Conservation (phyloP, 2,113 vertebrate genomes). For the Petrocephalus zakoni region DNA sequence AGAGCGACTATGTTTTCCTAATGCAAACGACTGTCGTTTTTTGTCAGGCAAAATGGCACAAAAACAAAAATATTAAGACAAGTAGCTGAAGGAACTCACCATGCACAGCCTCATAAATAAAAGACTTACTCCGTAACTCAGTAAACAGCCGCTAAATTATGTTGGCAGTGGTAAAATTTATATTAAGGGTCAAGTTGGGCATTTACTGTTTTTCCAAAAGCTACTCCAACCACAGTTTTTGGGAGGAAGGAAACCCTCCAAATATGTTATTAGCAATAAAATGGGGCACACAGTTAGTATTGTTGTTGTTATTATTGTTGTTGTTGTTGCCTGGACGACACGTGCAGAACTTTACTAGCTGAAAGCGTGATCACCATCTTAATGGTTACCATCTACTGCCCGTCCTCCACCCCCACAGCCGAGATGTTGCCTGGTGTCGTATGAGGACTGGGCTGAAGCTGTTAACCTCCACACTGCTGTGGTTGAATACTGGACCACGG, state of each 20-base stretch:
- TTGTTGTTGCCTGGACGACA: not conserved
- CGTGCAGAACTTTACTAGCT: too few relatives aligned
- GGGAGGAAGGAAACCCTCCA: not conserved
- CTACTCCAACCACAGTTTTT: not conserved
- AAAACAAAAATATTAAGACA: conserved; percentile 58
- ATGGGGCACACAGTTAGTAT: not conserved
- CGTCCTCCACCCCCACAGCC: conserved; percentile 39
- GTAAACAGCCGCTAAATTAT: conserved; percentile 56
- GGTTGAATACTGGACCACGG: conserved; percentile 55
- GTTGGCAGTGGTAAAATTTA: conserved; percentile 42
- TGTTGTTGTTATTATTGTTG: not conserved
- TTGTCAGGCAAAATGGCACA: conserved; percentile 62
- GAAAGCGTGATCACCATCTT: conserved; percentile 36
- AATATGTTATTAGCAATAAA: not conserved
- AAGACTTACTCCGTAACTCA: conserved; percentile 40
- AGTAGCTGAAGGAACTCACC: conserved; percentile 47
- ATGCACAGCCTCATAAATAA: conserved; percentile 52
- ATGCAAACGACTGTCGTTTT: conserved; percentile 59
- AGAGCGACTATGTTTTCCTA: conserved; percentile 54
- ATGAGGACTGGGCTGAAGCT: conserved; percentile 25
- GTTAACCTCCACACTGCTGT: conserved; percentile 37
- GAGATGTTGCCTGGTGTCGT: conserved; percentile 27
- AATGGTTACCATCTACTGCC: not conserved
- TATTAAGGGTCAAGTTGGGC: not conserved
- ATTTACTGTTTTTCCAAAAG: not conserved